Conservation (phyloP, 2,888 invertebrate species). For the Rhagophthalmus giganteus region DNA sequence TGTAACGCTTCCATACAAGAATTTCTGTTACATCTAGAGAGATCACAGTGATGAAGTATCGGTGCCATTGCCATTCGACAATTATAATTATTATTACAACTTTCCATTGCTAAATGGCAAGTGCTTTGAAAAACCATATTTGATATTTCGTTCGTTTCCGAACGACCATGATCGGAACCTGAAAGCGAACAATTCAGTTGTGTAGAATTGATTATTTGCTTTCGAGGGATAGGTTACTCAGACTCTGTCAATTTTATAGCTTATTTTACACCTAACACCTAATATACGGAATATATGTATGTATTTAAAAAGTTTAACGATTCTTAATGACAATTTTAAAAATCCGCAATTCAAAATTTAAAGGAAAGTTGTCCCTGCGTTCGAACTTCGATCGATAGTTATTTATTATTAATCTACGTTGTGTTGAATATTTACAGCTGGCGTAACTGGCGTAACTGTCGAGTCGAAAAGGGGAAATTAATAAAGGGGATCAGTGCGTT, state of each 20-base stretch:
- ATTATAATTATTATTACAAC: slow-evolving; percentile 79
- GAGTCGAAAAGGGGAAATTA: slow-evolving; percentile 35
- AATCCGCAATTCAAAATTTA: slow-evolving; percentile 17
- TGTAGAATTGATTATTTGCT: slow-evolving; percentile 55
- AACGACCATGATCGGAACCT: slow-evolving; percentile 46
- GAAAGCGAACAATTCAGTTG: slow-evolving; percentile 37
- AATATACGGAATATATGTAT: slow-evolving; percentile 17
- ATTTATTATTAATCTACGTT: slow-evolving; percentile 33
- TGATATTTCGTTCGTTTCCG: slow-evolving; percentile 40
- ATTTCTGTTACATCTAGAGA: slow-evolving; percentile 76
- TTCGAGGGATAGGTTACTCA: slow-evolving; percentile 23
- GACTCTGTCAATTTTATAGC: slow-evolving; percentile 16
- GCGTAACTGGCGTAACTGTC: slow-evolving; percentile 34
- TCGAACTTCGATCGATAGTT: slow-evolving; percentile 32
- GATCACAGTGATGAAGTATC: slow-evolving; percentile 82
- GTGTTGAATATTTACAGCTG: slow-evolving; percentile 32
- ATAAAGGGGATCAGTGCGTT: slow-evolving; percentile 34
- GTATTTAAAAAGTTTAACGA: too few relatives aligned
- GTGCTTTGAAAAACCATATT: slow-evolving; percentile 76
- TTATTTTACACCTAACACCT: slow-evolving; percentile 20
- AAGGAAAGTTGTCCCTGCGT: slow-evolving; percentile 19
- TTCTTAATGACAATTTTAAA: too few relatives aligned
- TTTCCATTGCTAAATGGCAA: slow-evolving; percentile 82
- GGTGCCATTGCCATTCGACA: slow-evolving; percentile 79
- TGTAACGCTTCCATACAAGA: slow-evolving; percentile 87